Conservation (phyloP, 2,797 vertebrate genomes). For the Mergus octosetaceus region DNA sequence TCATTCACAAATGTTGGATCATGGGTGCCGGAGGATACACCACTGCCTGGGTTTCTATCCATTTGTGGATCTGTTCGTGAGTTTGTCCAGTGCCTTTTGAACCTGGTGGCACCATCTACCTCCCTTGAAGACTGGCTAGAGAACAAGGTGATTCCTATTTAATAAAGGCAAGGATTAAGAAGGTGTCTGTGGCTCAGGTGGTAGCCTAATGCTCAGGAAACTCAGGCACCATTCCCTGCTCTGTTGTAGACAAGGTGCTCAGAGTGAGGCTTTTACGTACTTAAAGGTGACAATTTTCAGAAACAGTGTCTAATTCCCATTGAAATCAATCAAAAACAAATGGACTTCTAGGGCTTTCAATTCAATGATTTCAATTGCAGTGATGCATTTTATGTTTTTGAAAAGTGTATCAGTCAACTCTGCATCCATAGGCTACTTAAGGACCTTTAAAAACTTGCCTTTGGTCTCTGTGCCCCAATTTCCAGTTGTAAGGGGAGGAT, state of each 20-base stretch:
- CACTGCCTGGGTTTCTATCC: not conserved
- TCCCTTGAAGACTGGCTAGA: not conserved
- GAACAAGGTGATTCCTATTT: not conserved
- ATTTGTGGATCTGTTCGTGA: not conserved
- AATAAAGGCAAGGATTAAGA: not conserved
- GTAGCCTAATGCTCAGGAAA: not conserved
- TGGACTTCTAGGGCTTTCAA: constrained; percentile 5
- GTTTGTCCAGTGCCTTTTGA: not conserved
- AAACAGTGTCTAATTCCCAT: constrained; percentile 33
- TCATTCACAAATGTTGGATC: not conserved
- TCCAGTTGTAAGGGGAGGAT: not conserved
- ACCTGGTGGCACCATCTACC: not conserved
- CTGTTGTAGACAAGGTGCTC: not conserved
- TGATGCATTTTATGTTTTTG: not conserved
- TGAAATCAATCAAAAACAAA: constrained; percentile 45
- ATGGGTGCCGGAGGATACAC: not conserved
- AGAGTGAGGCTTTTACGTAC: not conserved
- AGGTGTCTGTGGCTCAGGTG: not conserved
- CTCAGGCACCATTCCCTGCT: not conserved
- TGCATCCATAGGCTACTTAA: not conserved
- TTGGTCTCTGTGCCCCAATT: not conserved
- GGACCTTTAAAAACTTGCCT: not conserved
- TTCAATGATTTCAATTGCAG: constrained; percentile 10
- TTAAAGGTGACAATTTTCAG: not conserved
- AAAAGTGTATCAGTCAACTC: not conserved